phyloP scores from a whole-genome alignment of 2,113 vertebrate species.

The Lasiurus cinereus region DNA sequence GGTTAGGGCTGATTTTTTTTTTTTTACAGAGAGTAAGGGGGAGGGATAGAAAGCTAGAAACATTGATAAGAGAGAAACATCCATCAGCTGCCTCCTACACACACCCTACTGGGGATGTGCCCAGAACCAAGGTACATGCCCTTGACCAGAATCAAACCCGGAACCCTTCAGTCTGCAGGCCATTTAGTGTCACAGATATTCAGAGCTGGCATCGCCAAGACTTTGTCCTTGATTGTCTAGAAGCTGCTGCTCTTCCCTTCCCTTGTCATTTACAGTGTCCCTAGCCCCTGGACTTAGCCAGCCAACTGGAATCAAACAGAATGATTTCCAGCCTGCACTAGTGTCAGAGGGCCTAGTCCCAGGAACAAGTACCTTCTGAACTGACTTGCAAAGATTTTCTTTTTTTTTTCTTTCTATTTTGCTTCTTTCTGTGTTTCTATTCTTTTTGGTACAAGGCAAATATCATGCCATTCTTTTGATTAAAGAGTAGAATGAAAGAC shows the following conservation, averaged over 20 bases:
- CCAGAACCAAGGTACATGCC: too few species aligned
- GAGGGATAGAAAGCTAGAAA: too few species aligned
- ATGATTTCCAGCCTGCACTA: neutral
- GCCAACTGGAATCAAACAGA: neutral
- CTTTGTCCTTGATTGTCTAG: neutral
- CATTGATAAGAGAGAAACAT: too few species aligned
- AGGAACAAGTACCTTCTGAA: neutral
- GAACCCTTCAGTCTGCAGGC: too few species aligned
- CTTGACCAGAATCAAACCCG: too few species aligned
- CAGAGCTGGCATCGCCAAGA: neutral
- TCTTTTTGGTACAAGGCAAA: neutral
- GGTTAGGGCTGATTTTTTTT: too few species aligned
- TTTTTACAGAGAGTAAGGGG: too few species aligned
- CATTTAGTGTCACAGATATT: neutral
- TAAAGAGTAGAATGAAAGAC: neutral
- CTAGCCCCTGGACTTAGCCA: neutral
- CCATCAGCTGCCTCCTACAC: too few species aligned
- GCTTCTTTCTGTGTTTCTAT: neutral
- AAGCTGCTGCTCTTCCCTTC: fast-evolving
- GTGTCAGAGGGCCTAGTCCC: neutral
- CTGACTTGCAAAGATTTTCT: neutral
- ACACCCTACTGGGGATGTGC: too few species aligned
- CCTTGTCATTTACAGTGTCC: neutral
- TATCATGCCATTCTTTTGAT: neutral
- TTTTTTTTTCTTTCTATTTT: neutral